phyloP scores from a whole-genome alignment of 2,888 invertebrate species.

The Sisyra nigra region DNA sequence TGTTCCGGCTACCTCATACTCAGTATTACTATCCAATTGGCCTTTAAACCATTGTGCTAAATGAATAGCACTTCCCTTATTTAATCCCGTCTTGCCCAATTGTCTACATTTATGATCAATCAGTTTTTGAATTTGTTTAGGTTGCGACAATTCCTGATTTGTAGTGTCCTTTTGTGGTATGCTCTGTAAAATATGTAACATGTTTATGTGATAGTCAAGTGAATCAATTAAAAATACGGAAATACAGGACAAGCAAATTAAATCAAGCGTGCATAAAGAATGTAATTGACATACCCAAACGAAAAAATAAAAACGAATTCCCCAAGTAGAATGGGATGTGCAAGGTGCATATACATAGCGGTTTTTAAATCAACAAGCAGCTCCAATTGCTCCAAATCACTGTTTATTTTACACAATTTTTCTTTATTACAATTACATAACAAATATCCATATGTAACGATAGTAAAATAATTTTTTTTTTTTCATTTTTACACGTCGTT shows the following conservation, averaged over 20 bases:
- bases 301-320: constrained; percentile 1
- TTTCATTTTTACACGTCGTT: background rate
- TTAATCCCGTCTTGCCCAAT: constrained; percentile 40
- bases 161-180: constrained; percentile 22
- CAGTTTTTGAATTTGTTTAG: constrained; percentile 37
- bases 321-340: background rate
- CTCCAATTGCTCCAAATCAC: constrained; percentile 7
- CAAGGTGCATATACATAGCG: background rate
- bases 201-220: too few species aligned
- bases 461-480: background rate
- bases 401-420: constrained; percentile 7
- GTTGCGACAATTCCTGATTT: constrained; percentile 17
- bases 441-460: constrained; percentile 4
- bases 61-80: constrained; percentile 56
- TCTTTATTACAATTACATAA: constrained; percentile 10
- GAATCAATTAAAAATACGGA: too few species aligned
- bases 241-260: too few species aligned
- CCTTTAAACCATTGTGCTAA: constrained; percentile 71
- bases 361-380: constrained; percentile 2
- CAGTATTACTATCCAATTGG: constrained; percentile 33
- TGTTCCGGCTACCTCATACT: constrained; percentile 19
- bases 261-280: background rate
- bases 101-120: constrained; percentile 48
- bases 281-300: background rate
- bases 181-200: constrained; percentile 19